phyloP scores from a whole-genome alignment of 2,113 vertebrate genomes.

The Phrynosoma platyrhinos region DNA sequence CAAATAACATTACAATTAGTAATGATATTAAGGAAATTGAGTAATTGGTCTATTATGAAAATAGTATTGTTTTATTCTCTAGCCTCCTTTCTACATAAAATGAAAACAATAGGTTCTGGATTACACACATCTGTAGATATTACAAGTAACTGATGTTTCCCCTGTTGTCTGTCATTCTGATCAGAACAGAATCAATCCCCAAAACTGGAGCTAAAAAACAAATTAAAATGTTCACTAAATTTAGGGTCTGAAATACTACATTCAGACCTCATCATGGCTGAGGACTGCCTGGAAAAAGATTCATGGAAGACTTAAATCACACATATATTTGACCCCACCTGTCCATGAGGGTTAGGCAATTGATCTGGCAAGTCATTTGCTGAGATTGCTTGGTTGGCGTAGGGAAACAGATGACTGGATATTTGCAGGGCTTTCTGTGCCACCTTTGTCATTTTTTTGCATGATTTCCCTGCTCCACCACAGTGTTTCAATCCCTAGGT shows the following conservation, averaged over 20 bases:
- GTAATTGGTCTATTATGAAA: neutral
- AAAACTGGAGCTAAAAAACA: too few species aligned
- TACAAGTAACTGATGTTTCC: neutral
- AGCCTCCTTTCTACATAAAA: neutral
- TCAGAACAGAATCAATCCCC: neutral
- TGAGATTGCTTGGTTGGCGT: neutral
- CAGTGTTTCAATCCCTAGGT: neutral
- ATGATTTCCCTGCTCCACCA: neutral
- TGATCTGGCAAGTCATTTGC: neutral
- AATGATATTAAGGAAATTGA: neutral
- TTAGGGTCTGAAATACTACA: neutral
- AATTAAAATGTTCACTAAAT: too few species aligned
- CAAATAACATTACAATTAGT: neutral
- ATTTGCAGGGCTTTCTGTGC: neutral
- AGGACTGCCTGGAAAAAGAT: neutral
- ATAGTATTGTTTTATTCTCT: neutral
- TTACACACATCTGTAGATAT: neutral
- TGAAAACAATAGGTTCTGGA: neutral
- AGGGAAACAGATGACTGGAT: neutral
- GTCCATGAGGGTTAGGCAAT: neutral
- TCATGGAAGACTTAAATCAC: neutral
- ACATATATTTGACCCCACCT: neutral
- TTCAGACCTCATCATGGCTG: neutral
- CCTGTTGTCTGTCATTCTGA: neutral
- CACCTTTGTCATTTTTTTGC: neutral